Base-by-base conservation (phyloP, 2,113 vertebrate genomes). In the Eulacestoma nigropectus region DNA sequence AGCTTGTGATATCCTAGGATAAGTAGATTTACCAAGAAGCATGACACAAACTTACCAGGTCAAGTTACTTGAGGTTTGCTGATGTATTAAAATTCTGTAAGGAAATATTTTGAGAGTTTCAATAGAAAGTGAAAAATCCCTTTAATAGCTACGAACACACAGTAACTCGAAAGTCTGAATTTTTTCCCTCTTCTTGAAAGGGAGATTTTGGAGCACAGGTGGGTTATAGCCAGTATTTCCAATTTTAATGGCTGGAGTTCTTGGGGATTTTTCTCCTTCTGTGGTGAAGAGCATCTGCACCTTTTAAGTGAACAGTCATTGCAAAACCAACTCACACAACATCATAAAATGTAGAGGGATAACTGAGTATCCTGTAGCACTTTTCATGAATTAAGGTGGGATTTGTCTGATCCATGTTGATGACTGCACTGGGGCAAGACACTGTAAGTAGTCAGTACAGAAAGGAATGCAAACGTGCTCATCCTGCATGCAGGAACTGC, bases 101-200 rank as follows among this genome's bases (percentile, higher is more conserved):
- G 59, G 65, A 62, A 83, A 63, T 22, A 72, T 15, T 73, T 52
- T 69, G 8, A 91, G 67, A 63, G 62, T 83, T 84, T 44, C 59
- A 81, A 63, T 44, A 86, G 88, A 86, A 95, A 25, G 55, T 72
- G 68, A 56, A 89, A 93, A 95, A 86, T 62, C 53, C 52, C 44
- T 46, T 80, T 59, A 37, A 5, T 29, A 70, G 65, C 70, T 89
- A 37, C 33, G 65, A 87, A 49, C 2, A 63, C 30, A 33, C 21
- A 42, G 2, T 23, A 75, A 77, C 41, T 88, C 22, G 1, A 59
- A 52, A 83, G 42, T 83, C 46, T 80, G 15, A 50, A 30, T 65
- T 2, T 8, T 53, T 14, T 52, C 41, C 21, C 17, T 26, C 59
- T 78, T 88, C 19, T 41, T 26, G 67, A 70, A 77, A 81, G 79